Base-by-base conservation (phyloP, 2,113 vertebrate species). In the Epinephelus lanceolatus region DNA sequence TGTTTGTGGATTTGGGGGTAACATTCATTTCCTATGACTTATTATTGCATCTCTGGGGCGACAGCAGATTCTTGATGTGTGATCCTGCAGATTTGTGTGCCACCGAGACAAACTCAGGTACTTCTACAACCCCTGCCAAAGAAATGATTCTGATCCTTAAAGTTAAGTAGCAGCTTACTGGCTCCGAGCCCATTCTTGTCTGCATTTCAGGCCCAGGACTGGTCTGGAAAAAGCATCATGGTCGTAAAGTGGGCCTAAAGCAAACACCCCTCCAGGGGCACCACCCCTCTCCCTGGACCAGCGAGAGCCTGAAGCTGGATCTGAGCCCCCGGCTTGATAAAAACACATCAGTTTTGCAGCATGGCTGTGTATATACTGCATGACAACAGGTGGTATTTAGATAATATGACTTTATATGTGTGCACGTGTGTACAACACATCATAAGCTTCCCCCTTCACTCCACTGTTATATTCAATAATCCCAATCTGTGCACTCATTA, bases 161-260 rank as follows among this genome's bases (percentile, higher is more conserved):
- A 88, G 85, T 83, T 63, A 71, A 80, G 84, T 77, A 86, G 80
- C 79, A 89, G 83, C 77, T 72, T 30, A 23, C 55, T 91, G 87
- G 91, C 91, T 81, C 76, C 5, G 40, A 40, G 86, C 92, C 86
- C 76, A 66, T 85, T 86, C 71, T 57, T 51, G 78, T 89, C 85
- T 93, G 89, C 59, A 33, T 80, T 91, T 89, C 85, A 87, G 80
- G 10, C 62, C 21, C 67, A 71, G 65, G 52, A 86, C 87, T 82
- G 76, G 85, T 93, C 94, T 95, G 94, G 92, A 93, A 95, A 95
- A 95, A 83, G 83, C 89, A 95, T 95, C 94, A 95, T 13, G 83
- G 60, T 81, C 88, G 81, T 94, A 94, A 95, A 95, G 76, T 81
- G 63, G 84, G 74, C 82, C 90, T 91, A 89, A 91, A 85, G 91